Evolutionary conservation across 1,140 invertebrate genomes (phyloP), one percentile per base, ranked within the genome.

Genomic region (Trinorchestia longiramus): DNA sequence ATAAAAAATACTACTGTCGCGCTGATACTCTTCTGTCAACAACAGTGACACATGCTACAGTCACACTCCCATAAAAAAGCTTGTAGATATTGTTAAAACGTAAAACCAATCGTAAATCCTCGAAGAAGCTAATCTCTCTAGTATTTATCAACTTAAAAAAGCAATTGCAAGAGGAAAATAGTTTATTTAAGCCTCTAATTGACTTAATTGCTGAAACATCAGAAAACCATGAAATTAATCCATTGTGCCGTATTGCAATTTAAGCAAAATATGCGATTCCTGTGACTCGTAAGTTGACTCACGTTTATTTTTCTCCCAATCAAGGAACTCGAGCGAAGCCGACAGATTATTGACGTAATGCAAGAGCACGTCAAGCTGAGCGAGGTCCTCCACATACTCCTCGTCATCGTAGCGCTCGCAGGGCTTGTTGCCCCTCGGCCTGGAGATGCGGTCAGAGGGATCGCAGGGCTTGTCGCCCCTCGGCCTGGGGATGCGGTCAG

Each of bases 271-370:
- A 53, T 8, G 47, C 19, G 47, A 53, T 53, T 53, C 19, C 19
- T 19, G 6, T 53, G 19, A 53, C 6, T 53, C 47, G 47, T 19
- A 36, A 36, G 41, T 23, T 23, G 36, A 87, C 96, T 96, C 88
- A 96, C 96, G 96, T 95, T 96, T 96, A 47, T 96, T 96, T 47
- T 96, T 96, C 95, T 96, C 96, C 96, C 96, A 97, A 40, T 96
- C 95, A 1, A 97, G 92, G 47, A 97, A 96, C 96, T 96, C 96
- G 15, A 97, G 95, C 3, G 96, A 96, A 0, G 96, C 96, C 0
- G 96, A 96, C 40, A 96, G 95, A 91, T 96, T 96, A 90, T 96
- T 96, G 43, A 97, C 96, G 91, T 96, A 96, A 91, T 96, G 96
- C 3, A 96, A 47, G 0, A 97, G 45, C 43, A 96, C 91, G 88